phyloP scores from a whole-genome alignment of 2,888 invertebrate genomes.

The Synergus itoensis region DNA sequence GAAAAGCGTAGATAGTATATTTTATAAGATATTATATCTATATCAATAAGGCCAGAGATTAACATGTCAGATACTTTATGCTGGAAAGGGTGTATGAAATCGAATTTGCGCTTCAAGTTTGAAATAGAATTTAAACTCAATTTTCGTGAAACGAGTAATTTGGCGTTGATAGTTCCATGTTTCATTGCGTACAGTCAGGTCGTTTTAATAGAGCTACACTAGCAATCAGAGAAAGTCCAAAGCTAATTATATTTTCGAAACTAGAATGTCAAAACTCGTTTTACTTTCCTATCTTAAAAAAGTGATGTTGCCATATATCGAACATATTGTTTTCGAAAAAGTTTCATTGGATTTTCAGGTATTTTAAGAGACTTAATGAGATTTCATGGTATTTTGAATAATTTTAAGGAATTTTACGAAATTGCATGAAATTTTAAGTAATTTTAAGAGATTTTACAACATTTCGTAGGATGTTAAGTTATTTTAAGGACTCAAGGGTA shows the following conservation, averaged over 20 bases:
- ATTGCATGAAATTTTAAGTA: no score
- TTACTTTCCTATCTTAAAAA: no score
- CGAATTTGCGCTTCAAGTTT: conserved; percentile 32
- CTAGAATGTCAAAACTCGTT: not conserved
- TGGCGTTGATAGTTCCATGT: conserved; percentile 34
- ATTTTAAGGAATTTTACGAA: no score
- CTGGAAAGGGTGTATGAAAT: conserved; percentile 9
- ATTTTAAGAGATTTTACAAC: no score
- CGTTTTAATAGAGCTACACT: not conserved
- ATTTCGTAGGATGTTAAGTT: no score
- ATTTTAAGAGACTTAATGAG: no score
- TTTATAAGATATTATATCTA: not conserved
- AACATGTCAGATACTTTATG: conserved; percentile 9
- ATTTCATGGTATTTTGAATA: no score
- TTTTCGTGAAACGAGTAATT: conserved; percentile 31
- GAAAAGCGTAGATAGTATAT: not conserved
- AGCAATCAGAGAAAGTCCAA: conserved; percentile 26
- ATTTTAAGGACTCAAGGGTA: no score
- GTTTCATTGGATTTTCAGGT: no score
- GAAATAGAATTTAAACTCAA: conserved; percentile 38
- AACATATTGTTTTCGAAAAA: no score
- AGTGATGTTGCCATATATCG: no score
- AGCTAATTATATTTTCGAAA: conserved; percentile 5
- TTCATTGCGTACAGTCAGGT: not conserved
- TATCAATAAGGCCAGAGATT: not conserved